A percentile compares a stretch with the other conserved stretches of the same genome.
Evolutionary conservation across 2,113 vertebrate genomes (phyloP).

Genomic region (Acanthochromis polyacanthus): DNA sequence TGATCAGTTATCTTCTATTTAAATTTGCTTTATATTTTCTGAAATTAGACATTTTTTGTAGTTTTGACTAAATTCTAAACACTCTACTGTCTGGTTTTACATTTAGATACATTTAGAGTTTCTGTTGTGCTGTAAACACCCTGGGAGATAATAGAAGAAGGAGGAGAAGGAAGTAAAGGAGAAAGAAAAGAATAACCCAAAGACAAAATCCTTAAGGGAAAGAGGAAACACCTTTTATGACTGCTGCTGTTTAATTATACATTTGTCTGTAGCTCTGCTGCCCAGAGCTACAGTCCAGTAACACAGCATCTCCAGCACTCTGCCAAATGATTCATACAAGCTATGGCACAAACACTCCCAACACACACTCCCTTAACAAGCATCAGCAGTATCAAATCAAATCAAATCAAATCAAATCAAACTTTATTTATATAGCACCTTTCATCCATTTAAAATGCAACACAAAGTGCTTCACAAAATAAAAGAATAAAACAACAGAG

Average conservation of each 20-base stretch:
- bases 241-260: slow-evolving; percentile 41
- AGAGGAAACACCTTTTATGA: slow-evolving; percentile 17
- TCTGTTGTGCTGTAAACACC: background rate
- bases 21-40: no score
- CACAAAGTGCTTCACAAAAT: no score
- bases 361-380: background rate
- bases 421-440: no score
- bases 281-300: slow-evolving; percentile 28
- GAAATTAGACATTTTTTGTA: no score
- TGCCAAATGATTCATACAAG: slow-evolving; percentile 22
- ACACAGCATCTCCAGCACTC: slow-evolving; percentile 13
- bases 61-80: background rate
- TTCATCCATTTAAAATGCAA: no score
- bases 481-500: no score
- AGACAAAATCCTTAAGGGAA: slow-evolving; percentile 16
- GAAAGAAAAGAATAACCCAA: slow-evolving; percentile 8
- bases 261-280: slow-evolving; percentile 32
- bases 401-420: no score
- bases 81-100: background rate
- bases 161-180: background rate
- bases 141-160: slow-evolving; percentile 4
- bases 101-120: background rate
- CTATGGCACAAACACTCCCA: background rate
- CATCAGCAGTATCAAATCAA: background rate
- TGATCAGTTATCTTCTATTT: no score